Evolutionary conservation across 2,113 vertebrate species (phyloP).

Genomic region (Panthera uncia): DNA sequence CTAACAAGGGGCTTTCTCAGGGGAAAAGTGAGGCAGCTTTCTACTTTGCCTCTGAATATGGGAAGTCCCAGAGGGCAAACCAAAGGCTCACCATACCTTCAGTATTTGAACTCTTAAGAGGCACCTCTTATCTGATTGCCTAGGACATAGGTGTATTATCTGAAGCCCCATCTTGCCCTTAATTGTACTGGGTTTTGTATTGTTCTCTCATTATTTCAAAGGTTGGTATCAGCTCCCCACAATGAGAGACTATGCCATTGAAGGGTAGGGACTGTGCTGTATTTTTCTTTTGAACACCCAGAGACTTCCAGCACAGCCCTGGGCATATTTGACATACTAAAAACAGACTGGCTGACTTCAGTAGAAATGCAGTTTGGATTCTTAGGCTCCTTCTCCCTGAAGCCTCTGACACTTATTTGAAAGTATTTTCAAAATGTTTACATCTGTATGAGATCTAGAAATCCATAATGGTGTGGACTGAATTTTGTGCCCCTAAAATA

Average conservation of each 20-base stretch:
- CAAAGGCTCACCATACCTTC: background rate
- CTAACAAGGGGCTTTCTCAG: background rate
- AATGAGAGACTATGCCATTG: background rate
- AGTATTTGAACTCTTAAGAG: background rate
- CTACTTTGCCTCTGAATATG: background rate
- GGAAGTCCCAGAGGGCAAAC: background rate
- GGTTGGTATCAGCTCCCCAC: background rate
- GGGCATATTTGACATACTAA: background rate
- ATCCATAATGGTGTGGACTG: background rate
- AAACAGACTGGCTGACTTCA: background rate
- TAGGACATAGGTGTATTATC: background rate
- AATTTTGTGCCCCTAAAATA: background rate
- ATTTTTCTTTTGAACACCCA: background rate
- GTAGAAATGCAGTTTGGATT: background rate
- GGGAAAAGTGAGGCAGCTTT: background rate
- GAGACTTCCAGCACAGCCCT: background rate
- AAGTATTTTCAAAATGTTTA: background rate
- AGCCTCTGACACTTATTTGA: background rate
- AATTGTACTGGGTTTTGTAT: background rate
- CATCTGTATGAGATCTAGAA: background rate
- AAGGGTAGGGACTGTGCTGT: background rate
- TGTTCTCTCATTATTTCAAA: background rate
- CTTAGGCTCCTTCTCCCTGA: background rate
- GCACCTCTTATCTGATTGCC: background rate
- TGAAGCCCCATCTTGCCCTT: background rate